Percentiles rank a stretch among this genome's conserved stretches.
Conservation (phyloP, 2,797 vertebrate species). For the Phoebastria nigripes region DNA sequence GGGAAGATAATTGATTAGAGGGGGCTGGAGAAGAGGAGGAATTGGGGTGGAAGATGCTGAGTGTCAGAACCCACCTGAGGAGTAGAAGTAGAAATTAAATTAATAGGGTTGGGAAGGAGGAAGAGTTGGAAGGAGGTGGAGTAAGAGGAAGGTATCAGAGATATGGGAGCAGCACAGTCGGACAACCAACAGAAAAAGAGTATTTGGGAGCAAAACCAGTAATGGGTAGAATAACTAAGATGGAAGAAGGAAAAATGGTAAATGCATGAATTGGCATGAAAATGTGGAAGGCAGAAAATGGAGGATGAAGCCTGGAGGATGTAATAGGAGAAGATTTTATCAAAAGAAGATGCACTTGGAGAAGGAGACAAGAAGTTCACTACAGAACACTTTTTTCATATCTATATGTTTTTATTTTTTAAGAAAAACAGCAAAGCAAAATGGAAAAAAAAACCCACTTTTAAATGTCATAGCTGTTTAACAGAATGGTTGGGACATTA, state of each 20-base stretch:
- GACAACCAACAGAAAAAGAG: neutral
- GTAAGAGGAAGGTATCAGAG: neutral
- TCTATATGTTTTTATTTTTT: neutral
- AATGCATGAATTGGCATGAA: neutral
- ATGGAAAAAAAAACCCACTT: neutral
- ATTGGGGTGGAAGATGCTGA: neutral
- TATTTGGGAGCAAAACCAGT: neutral
- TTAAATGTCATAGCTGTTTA: neutral
- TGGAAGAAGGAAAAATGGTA: neutral
- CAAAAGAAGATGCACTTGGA: neutral
- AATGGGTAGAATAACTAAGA: neutral
- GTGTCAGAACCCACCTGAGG: neutral
- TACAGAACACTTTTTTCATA: neutral
- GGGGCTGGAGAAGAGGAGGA: neutral
- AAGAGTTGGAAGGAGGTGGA: neutral
- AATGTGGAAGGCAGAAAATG: neutral
- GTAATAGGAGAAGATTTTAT: neutral
- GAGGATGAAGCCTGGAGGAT: neutral
- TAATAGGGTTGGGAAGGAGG: neutral
- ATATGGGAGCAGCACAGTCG: neutral
- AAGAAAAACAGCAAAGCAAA: neutral
- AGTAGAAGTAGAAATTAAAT: neutral
- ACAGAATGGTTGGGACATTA: neutral
- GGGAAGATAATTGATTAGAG: neutral
- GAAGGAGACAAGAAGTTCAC: neutral